Base-by-base conservation (phyloP, 2,797 vertebrate species). In the Labroides dimidiatus region DNA sequence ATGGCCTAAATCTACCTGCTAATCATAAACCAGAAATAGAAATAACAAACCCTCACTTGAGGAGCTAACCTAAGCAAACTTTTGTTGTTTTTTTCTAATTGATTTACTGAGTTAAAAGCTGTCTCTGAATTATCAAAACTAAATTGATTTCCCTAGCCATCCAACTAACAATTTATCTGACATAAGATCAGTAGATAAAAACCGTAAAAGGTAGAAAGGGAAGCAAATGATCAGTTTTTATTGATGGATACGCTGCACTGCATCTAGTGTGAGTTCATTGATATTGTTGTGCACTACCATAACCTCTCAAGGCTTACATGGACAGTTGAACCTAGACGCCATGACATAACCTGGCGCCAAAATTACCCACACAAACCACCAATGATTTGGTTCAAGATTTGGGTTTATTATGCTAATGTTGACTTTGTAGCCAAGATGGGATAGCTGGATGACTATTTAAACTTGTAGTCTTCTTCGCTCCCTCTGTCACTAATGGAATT, bases 321-420 rank as follows among this genome's bases (percentile, higher is more conserved):
- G 43, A 42, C 12, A 43, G 11, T 39, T 44, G 16, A 13, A 23
- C 47, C 21, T 4, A 6, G n/a, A n/a, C n/a, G 11, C 43, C 4
- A 13, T 16, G 23, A 44, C 24, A 71, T 42, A 71, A 44, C 30
- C 15, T 44, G 17, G 21, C 48, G 15, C 48, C 52, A 53, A 33
- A 15, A 17, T 64, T 21, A 42, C 43, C 43, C 37, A 55, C 64
- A 50, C 44, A 51, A 64, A 50, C 21, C 13, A 20, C 19, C 21
- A 30, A 21, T 19, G 27, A 14, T 27, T 58, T 50, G 10, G n/a
- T n/a, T 4, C 2, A 14, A 30, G 14, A 17, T 23, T 58, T 13
- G 11, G 9, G 20, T 39, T 21, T 30, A 4, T n/a, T 19, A 24
- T 51, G 13, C 19, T 47, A 48, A 33, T 20, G 30, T 52, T 51